Percentiles rank a stretch among this genome's conserved stretches.
Conservation (phyloP, 2,113 vertebrate species). For the Sterrhoptilus dennistouni region DNA sequence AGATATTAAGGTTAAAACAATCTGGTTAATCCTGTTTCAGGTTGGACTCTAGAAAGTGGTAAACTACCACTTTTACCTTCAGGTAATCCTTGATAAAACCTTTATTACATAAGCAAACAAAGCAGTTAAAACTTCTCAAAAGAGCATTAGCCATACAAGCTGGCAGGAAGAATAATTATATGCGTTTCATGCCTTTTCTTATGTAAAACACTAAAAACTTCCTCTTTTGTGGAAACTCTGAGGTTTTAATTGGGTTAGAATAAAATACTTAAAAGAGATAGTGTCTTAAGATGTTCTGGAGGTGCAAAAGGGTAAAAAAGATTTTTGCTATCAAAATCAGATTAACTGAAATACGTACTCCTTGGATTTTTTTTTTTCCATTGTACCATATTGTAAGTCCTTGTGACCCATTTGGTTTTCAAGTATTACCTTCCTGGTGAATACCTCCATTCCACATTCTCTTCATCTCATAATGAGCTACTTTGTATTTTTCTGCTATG, state of each 20-base stretch:
- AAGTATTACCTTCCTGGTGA: not conserved
- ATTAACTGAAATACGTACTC: not conserved
- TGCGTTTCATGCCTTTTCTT: not conserved
- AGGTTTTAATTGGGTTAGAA: slow-evolving; percentile 23
- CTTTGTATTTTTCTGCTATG: not conserved
- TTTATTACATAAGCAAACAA: slow-evolving; percentile 49
- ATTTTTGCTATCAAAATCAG: not conserved
- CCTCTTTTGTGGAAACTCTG: slow-evolving; percentile 5
- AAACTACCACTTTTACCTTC: not conserved
- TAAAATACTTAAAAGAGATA: slow-evolving; percentile 13
- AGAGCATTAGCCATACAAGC: not conserved
- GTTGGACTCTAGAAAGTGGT: not conserved
- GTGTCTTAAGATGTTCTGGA: slow-evolving; percentile 9
- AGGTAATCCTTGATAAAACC: not conserved
- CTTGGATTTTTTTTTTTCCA: not conserved
- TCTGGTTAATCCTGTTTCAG: not conserved
- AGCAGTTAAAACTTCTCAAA: not conserved
- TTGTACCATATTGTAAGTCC: not conserved
- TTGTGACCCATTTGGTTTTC: not conserved
- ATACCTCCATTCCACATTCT: not conserved
- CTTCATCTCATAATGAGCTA: not conserved
- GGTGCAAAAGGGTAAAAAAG: not conserved
- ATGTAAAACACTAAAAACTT: not conserved
- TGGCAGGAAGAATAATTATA: not conserved
- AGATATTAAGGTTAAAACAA: not conserved